Evolutionary conservation across 2,797 vertebrate genomes (phyloP), one percentile per base, ranked within the genome.

Genomic region (Sternotherus odoratus): DNA sequence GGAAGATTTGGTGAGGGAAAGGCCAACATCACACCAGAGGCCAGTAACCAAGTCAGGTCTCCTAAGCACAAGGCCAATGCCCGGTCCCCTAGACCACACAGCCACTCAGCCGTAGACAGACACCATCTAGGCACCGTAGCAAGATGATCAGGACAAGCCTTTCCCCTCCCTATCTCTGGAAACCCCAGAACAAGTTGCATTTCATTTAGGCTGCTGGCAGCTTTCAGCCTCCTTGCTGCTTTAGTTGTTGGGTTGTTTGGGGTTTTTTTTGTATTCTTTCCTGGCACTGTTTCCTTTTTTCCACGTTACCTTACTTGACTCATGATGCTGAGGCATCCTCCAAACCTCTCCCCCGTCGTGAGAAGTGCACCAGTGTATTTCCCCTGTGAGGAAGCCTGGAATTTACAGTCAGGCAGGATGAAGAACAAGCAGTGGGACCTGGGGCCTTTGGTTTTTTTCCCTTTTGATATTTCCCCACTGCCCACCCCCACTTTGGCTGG

Each of bases 281-380:
- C 60, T 88, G 85, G 85, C 75, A 91, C 88, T 85, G 39, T 74
- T 56, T 30, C 51, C 89, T 88, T 69, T 57, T 80, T 74, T 48
- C 53, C 33, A 56, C 79, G 12, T 79, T 91, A 63, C 88, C n/a
- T 95, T 86, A 26, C 17, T 83, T 93, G 91, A 92, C 88, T 94
- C 77, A 51, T 48, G 83, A 74, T 46, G 57, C 57, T 66, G 48
- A 94, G 16, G 24, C 77, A 84, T 23, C 36, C 66, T 95, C 79
- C 81, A 95, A 92, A 83, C 28, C 43, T 92, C 54, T 93, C 13
- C 77, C 85, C 48, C 85, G 93, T 83, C 17, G 39, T 77, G 77
- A 93, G 53, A 21, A 50, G 54, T 49, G 74, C 72, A 48, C 88
- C 91, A 91, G 93, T 87, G 80, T 0, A 43, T 94, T 92, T 95